Base-by-base conservation (phyloP, 1,140 invertebrate genomes). In the Drosophila kepulauana region DNA sequence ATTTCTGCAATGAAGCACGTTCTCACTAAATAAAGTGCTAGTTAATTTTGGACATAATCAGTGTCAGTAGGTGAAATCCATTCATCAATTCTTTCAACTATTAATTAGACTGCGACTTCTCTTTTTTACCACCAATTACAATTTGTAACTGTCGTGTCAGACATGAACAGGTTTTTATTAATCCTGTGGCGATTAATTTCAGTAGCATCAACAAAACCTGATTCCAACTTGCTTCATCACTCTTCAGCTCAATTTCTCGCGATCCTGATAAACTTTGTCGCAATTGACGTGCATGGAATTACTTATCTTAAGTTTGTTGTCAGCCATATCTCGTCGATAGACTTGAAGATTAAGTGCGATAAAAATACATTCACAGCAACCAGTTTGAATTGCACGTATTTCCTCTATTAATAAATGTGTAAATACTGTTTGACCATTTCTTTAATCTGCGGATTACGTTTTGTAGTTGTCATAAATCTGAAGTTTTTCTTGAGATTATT, bases 1-100 rank as follows among this genome's bases (percentile, higher is more conserved):
- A 79, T 84, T 72, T 49, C 67, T 71, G 43, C 54, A 33, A 41
- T 54, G 49, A 38, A 72, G 64, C 81, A 82, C 81, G 77, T 80
- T 13, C 41, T 43, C 35, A 10, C 35, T 38, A 11, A 10, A 13
- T 13, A 41, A 0, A 25, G 20, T 0, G 20, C 3, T 41, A 63
- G 56, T 16, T 59, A 20, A 57, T 56, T 62, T 46, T 38, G 11
- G 5, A 20, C 33, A 33, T 70, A 49, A 68, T 56, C 38, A 51
- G 6, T 4, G 30, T 35, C 11, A n/a, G 7, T 16, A 33, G n/a
- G n/a, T 35, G 51, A 54, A 54, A 49, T 41, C 15, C 54, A 57
- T 38, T 10, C 35, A 38, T 38, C 20, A 25, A 25, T 25, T 25
- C 20, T 25, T 25, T 25, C 10, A 11, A 16, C 13, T 3, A 1